These are phyloP conservation scores for Maniola jurtina DNA, from an alignment of 1,140 invertebrate species.

Conservation along the genomic window DNA sequence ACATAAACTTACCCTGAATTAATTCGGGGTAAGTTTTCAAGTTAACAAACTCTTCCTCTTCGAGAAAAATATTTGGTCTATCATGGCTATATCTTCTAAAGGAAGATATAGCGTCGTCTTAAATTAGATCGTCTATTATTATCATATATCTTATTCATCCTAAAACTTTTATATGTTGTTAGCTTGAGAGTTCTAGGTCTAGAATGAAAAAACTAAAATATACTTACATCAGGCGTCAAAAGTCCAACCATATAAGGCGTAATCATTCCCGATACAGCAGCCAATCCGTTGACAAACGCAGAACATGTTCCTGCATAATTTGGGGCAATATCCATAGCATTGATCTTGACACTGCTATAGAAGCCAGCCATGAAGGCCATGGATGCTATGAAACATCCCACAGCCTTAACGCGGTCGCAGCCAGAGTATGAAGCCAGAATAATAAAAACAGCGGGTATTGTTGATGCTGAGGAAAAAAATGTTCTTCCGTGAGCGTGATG, in stretches of 20 bases:
- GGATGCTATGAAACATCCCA: conserved; percentile 83
- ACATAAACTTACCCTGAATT: no score
- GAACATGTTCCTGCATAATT: conserved; percentile 92
- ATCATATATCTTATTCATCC: no score
- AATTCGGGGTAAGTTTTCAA: no score
- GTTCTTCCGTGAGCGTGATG: conserved; percentile 35
- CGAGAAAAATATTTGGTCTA: no score
- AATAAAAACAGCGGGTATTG: conserved; percentile 87
- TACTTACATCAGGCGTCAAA: conserved; percentile 85
- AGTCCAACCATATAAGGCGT: conserved; percentile 86
- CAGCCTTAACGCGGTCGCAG: conserved; percentile 82
- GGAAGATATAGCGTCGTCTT: no score
- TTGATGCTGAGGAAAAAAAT: conserved; percentile 80
- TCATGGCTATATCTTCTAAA: no score
- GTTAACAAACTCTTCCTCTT: no score
- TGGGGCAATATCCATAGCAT: conserved; percentile 90
- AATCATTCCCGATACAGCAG: conserved; percentile 89
- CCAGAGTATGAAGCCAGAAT: conserved; percentile 90
- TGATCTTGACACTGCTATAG: conserved; percentile 88
- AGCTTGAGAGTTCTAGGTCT: no score
- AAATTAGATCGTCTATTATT: no score
- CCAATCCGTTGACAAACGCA: conserved; percentile 91
- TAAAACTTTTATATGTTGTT: no score
- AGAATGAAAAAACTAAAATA: no score
- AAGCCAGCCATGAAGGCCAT: conserved; percentile 88